Base-by-base conservation (phyloP, 53 echinoderm and acorn worm genomes). In the Pentamera pediparva region DNA sequence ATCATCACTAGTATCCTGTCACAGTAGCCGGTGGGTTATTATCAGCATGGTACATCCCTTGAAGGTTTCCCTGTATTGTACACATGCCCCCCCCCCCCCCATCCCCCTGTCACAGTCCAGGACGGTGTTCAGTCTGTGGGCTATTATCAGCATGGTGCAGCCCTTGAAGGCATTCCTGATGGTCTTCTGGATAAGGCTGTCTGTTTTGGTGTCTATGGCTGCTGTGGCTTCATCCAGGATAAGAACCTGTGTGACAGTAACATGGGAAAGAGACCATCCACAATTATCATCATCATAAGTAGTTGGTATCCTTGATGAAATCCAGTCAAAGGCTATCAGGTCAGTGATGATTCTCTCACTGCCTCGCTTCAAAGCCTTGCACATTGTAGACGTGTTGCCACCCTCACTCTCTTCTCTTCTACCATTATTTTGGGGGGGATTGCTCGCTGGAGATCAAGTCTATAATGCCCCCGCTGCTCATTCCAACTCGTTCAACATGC, bases 201-300 rank as follows among this genome's bases (percentile, higher is more conserved):
- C 95, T 13, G 95, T 95, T 25, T 94, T 86, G 9, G 90, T 94
- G 73, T 94, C 94, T 29, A 94, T 94, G 35, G 94, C 94, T 2
- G 94, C 94, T 13, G 94, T 94, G 6, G 94, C 94, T 71, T 94
- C 94, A 61, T 94, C 94, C 41, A 93, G 70, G 24, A 93, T 35
- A 41, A 93, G 62, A 41, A 93, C 87, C 93, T 93, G 35, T 35
- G 4, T 58, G 21, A 3, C 4, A 29, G 22, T 34, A 59, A 75
- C 6, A 39, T 9, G 40, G 32, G 9, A 39, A 69, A 38, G 19
- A 21, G 15, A 41, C 43, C n/a, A n/a, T n/a, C n/a, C n/a, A n/a
- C n/a, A n/a, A n/a, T n/a, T n/a, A n/a, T 7, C 41, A 33, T 21
- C 3, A 36, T 69, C n/a, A 7, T 37, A n/a, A n/a, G n/a, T n/a